Evolutionary conservation across 2,888 invertebrate genomes (phyloP), one percentile per base, ranked within the genome.

Genomic region (Caenorhabditis sulstoni): DNA sequence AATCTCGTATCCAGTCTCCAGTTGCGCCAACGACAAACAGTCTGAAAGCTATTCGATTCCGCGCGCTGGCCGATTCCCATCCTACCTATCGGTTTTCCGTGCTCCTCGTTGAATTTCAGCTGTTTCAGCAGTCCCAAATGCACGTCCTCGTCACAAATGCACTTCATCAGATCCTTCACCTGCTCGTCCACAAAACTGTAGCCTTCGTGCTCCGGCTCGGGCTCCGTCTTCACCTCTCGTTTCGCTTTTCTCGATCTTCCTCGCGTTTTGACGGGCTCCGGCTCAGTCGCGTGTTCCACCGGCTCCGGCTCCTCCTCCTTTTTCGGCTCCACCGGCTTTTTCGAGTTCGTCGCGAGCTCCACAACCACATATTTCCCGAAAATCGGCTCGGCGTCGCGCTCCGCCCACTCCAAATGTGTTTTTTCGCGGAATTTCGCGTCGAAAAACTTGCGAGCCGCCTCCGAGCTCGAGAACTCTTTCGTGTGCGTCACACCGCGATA

Each of bases 81-180:
- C 29, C 29, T 29, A 70, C 70, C 71, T 29, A 74, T 61, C 0
- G 74, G 74, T 53, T 74, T 79, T 74, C 79, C 79, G 44, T 65
- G 65, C 1, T 49, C 65, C 23, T 79, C 79, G 55, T 79, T 79
- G 57, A 70, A 79, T 39, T 79, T 74, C 55, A 79, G 39, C 41
- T 74, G 74, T 47, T 65, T 73, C 59, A 79, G 49, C 20, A 79
- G 53, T 3, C 70, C 68, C 50, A 79, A 45, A 70, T 79, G 79
- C 4, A 68, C 59, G 41, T 79, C 79, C 37, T 79, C 79, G 55
- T 79, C 74, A 45, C 79, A 79, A 23, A 79, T 79, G 47, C 49
- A 61, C 35, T 52, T 74, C 68, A 79, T 65, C 47, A 79, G 45
- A 3, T 71, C 62, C 22, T 62, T 55, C n/a, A 80, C 62, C 7